phyloP scores from a whole-genome alignment of 2,888 invertebrate species.

The Amphimallon solstitiale region DNA sequence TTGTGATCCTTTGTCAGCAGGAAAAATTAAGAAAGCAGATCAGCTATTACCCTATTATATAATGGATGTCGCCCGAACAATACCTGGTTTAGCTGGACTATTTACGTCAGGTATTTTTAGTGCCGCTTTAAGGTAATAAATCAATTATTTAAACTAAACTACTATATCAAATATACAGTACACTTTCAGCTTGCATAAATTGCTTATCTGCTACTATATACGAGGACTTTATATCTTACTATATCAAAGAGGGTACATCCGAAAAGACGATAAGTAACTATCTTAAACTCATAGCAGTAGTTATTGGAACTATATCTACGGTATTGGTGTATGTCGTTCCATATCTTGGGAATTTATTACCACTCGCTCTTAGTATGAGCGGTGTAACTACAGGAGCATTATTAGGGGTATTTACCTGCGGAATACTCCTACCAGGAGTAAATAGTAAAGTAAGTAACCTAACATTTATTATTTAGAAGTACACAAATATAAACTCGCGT shows the following conservation, averaged over 20 bases:
- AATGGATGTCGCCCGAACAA: slow-evolving; percentile 73
- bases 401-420: slow-evolving; percentile 72
- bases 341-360: slow-evolving; percentile 73
- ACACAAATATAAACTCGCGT: too few species aligned
- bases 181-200: slow-evolving; percentile 72
- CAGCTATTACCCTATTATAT: slow-evolving; percentile 75
- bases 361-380: slow-evolving; percentile 70
- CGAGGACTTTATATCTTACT: slow-evolving; percentile 71
- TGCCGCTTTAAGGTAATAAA: slow-evolving; percentile 68
- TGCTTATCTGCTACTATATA: slow-evolving; percentile 73
- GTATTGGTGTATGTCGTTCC: slow-evolving; percentile 73
- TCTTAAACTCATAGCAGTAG: slow-evolving; percentile 66
- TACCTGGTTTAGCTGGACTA: slow-evolving; percentile 78
- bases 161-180: slow-evolving; percentile 63
- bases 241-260: slow-evolving; percentile 64
- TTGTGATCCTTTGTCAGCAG: slow-evolving; percentile 72
- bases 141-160: too few species aligned
- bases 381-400: slow-evolving; percentile 73
- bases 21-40: slow-evolving; percentile 68
- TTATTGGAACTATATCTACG: slow-evolving; percentile 76
- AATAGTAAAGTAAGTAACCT: slow-evolving; percentile 65
- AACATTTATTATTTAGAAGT: too few species aligned
- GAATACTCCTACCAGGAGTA: slow-evolving; percentile 72
- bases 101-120: slow-evolving; percentile 81
- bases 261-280: slow-evolving; percentile 68